phyloP scores from a whole-genome alignment of 2,888 invertebrate species.

The Dolomedes plantarius region DNA sequence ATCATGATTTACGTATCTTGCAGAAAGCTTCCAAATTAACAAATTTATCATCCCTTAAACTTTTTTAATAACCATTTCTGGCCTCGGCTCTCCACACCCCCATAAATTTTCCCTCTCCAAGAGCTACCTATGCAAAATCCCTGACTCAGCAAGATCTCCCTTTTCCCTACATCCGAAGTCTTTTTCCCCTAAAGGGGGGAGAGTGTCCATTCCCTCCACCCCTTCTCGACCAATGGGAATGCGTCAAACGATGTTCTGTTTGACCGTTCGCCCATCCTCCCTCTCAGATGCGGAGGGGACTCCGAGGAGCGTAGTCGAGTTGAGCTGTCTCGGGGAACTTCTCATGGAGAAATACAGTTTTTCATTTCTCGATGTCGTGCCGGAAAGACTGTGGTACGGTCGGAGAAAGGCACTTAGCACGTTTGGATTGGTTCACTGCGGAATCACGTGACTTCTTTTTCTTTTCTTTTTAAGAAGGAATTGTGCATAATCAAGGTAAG shows the following conservation, averaged over 20 bases:
- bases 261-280: conserved; percentile 34
- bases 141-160: not conserved
- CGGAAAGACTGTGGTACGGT: not conserved
- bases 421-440: not conserved
- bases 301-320: conserved; percentile 2
- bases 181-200: not conserved
- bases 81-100: not conserved
- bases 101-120: not conserved
- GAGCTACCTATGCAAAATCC: not conserved
- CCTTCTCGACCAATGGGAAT: conserved; percentile 53
- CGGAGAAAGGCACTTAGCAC: not conserved
- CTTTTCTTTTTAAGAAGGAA: too few species aligned
- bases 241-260: conserved; percentile 42
- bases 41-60: too few species aligned
- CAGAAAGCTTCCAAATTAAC: too few species aligned
- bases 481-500: too few species aligned
- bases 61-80: too few species aligned
- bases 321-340: not conserved
- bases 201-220: conserved; percentile 2
- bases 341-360: not conserved
- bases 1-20: too few species aligned
- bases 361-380: not conserved
- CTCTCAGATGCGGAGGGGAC: conserved; percentile 46
- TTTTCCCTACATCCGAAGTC: conserved; percentile 12
- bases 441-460: not conserved